Conservation (phyloP, 64 coral and sea anemone genomes). For the Stichodactyla helianthus region DNA sequence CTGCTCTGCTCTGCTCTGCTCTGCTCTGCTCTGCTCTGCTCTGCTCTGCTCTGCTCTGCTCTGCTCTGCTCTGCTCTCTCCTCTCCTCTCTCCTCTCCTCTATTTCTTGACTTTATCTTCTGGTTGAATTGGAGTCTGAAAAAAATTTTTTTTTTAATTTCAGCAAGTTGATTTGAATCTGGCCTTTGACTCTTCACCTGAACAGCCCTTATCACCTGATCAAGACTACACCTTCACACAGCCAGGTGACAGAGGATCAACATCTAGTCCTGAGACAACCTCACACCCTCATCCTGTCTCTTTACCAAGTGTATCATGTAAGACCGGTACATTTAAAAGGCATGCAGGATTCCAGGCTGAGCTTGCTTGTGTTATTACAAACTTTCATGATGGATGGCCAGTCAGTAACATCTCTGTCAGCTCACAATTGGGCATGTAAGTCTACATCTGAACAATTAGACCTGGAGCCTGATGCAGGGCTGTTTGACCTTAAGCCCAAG, state of each 20-base stretch:
- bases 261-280: conserved; percentile 1
- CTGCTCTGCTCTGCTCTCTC: too few relatives aligned
- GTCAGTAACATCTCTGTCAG: conserved; percentile 66
- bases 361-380: conserved; percentile 55
- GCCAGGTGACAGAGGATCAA: conserved; percentile 10
- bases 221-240: background rate
- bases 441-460: background rate
- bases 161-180: conserved; percentile 57
- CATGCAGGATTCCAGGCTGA: conserved; percentile 82
- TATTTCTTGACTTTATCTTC: too few relatives aligned
- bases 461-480: too few relatives aligned
- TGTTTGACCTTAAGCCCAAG: too few relatives aligned
- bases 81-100: too few relatives aligned
- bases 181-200: conserved; percentile 8
- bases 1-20: too few relatives aligned
- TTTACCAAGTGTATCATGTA: conserved; percentile 32
- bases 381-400: conserved; percentile 40
- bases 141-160: background rate
- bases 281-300: conserved; percentile 37
- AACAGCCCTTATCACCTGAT: background rate
- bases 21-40: too few relatives aligned
- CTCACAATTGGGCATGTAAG: conserved; percentile 96
- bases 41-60: too few relatives aligned
- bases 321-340: conserved; percentile 74
- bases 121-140: too few relatives aligned